Percentiles rank a stretch among this genome's conserved stretches.
Evolutionary conservation across 2,888 invertebrate genomes (phyloP).

Genomic region (Orgyia antiqua): DNA sequence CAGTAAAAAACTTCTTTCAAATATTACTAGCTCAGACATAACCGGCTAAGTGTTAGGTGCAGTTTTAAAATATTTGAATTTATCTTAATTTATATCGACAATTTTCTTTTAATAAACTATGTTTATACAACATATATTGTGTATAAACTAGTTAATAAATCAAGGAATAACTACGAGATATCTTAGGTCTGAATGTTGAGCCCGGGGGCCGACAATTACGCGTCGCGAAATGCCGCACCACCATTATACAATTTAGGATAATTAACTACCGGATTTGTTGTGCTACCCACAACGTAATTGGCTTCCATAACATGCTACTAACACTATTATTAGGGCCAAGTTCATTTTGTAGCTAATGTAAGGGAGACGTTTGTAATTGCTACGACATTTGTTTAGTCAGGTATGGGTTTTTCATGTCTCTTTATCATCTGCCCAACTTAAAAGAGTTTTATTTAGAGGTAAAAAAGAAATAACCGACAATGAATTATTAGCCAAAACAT

Average conservation of each 20-base stretch:
- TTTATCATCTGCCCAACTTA: no score
- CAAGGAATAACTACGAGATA: slow-evolving; percentile 26
- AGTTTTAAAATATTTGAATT: no score
- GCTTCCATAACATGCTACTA: slow-evolving; percentile 65
- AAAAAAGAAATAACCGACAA: no score
- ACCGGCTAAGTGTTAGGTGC: no score
- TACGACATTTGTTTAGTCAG: slow-evolving; percentile 14
- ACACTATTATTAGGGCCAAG: slow-evolving; percentile 50
- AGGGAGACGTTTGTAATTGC: slow-evolving; percentile 50
- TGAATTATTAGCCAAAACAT: no score
- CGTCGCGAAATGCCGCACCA: slow-evolving; percentile 56
- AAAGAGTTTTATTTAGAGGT: no score
- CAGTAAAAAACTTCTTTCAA: no score
- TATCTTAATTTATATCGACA: no score
- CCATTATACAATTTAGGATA: slow-evolving; percentile 77
- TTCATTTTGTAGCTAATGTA: slow-evolving; percentile 54
- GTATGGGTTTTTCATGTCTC: no score
- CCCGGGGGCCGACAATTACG: slow-evolving; percentile 37
- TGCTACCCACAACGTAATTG: slow-evolving; percentile 59
- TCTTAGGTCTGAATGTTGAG: slow-evolving; percentile 11
- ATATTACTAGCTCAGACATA: no score
- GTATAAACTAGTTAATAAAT: slow-evolving; percentile 26
- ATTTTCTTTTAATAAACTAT: background rate
- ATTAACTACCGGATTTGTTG: slow-evolving; percentile 76
- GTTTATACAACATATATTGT: background rate